Evolutionary conservation across 2,113 vertebrate genomes (phyloP).

Genomic region (Grammomys dolichurus): DNA sequence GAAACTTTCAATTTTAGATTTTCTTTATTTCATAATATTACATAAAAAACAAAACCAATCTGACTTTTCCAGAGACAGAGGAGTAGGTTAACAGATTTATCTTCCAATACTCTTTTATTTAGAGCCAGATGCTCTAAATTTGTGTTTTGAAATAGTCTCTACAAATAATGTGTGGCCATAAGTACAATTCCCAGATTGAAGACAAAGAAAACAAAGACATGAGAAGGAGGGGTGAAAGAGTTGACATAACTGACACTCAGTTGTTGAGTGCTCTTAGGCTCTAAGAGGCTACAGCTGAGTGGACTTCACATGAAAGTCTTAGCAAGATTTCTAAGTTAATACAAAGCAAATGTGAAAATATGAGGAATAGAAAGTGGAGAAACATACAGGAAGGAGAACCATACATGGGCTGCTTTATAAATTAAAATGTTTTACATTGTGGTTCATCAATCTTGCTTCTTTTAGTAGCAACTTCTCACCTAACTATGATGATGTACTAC

Average conservation of each 20-base stretch:
- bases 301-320: not conserved
- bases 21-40: not conserved
- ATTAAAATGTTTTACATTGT: not conserved
- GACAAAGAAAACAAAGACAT: not conserved
- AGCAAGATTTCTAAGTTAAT: not conserved
- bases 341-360: not conserved
- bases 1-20: not conserved
- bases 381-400: not conserved
- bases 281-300: not conserved
- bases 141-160: not conserved
- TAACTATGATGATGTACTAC: not conserved
- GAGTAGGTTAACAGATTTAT: not conserved
- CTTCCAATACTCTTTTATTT: not conserved
- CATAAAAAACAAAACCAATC: not conserved
- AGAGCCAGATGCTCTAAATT: not conserved
- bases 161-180: not conserved
- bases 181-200: not conserved
- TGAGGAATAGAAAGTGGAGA: not conserved
- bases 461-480: not conserved
- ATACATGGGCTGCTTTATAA: not conserved
- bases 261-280: not conserved
- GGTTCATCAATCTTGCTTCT: not conserved
- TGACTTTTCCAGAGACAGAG: slow-evolving; percentile 12
- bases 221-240: not conserved
- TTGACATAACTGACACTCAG: not conserved